Base-by-base conservation (phyloP, 2,113 vertebrate species). In the Mionectes macconnelli region DNA sequence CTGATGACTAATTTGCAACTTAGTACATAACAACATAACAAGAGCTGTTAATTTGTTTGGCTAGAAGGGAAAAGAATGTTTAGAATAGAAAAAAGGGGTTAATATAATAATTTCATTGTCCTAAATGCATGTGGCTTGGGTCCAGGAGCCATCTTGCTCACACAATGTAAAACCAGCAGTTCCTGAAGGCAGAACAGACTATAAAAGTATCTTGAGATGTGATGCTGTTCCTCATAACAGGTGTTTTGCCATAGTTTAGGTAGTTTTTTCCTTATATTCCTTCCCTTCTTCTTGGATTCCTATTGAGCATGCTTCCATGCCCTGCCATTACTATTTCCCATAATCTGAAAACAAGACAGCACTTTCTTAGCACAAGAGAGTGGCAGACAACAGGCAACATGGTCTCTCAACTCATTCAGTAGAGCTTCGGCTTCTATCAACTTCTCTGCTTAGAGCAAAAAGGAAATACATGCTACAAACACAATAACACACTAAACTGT, bases 301-400 rank as follows among this genome's bases (percentile, higher is more conserved):
- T 80, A 30, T 1, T 31, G 20, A 73, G 14, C 30, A 16, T 53
- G 50, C 1, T 77, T 14, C 37, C 23, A 7, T 23, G 12, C 20
- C 35, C 47, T 50, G 40, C 4, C 15, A 14, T 52, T 31, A 52
- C 23, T 30, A 37, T 52, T 72, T 83, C 42, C 44, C 30, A 47
- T 13, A 52, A 64, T 8, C 7, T 59, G 80, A 74, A 84, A 80
- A 40, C 5, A 79, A 84, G 39, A 6, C 14, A 87, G 33, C 21
- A 40, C 24, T 56, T 94, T 39, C 31, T 40, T 10, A 72, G 63
- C 24, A 10, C 12, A 17, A 45, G 31, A 6, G 28, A 69, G 10
- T 4, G 53, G 10, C 3, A 12, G 28, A 9, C 15, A 56, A 4
- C 9, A 30, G 19, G 39, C 24, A 56, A 11, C 19, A 20, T 0